Evolutionary conservation across 2,888 invertebrate species (phyloP), one percentile per base, ranked within the genome.

Genomic region (Myopa testacea): DNA sequence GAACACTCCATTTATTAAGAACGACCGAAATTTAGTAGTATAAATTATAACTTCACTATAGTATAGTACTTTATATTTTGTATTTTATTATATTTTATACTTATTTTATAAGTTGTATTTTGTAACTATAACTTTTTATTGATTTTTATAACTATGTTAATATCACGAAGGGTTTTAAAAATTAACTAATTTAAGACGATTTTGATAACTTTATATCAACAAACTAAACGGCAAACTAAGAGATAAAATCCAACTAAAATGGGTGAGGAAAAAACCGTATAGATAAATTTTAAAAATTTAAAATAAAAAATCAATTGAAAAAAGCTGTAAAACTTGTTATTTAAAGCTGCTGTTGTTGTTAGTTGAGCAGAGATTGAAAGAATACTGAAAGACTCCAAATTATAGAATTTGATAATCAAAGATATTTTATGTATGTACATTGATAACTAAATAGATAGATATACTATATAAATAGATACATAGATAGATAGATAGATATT

Each of bases 321-420:
- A 72, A 80, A 80, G 78, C 76, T 79, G 71, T 76, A 63, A 75
- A 81, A 80, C 82, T 80, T 77, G 81, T 81, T 81, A 52, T 76
- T 77, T 45, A 45, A 45, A 45, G 45, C 45, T 45, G 6, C 7
- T 45, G 6, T 70, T 58, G 73, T 78, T 81, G 81, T 78, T 80
- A 62, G 78, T 67, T 80, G 71, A 75, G 72, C 81, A 82, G 82
- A 83, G 81, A 82, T 82, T 82, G 81, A 74, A 80, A 78, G 81
- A 81, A 83, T 82, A 83, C 83, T 83, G 83, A 77, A 80, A 81
- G 67, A 26, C 55, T 37, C 67, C 14, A 45, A 45, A 45, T 45
- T 45, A 45, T 45, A 45, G 45, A 45, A 10, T 45, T 45, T 10
- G 45, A 10, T 45, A 45, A 45, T 45, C 2, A 45, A 45, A 45